Base-by-base conservation (phyloP, 2,888 invertebrate genomes). In the Xylocampa areola region DNA sequence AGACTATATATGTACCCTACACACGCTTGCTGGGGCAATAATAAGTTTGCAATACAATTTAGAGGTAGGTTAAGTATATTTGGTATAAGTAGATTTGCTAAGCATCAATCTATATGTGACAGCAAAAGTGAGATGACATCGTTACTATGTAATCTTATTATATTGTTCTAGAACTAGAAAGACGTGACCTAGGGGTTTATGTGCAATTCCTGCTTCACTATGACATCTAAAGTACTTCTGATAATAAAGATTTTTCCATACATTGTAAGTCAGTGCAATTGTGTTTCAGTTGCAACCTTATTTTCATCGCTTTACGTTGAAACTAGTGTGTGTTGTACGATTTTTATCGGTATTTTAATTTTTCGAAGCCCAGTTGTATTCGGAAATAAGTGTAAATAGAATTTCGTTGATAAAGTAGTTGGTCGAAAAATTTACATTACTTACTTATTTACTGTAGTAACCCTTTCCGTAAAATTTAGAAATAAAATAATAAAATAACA, bases 201-300 rank as follows among this genome's bases (percentile, higher is more conserved):
- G 19, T 49, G 13, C 35, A 14, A 47, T 33, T 25, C 65, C 29
- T 57, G 50, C 6, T 41, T 57, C 35, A 66, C 45, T 30, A 47
- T 49, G 48, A 35, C 32, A 49, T 48, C 40, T 48, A 11, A 36
- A 48, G 51, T 53, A 54, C 33, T 47, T 37, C 11, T 33, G 8
- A 41, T 33, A 40, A 58, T 47, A 43, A 19, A 27, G 11, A n/a
- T n/a, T 78, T 77, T 78, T 72, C 77, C 74, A 76, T 49, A 57
- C 57, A 72, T 68, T 73, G 55, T 66, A 37, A 11, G 7, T 32
- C 39, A 25, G 45, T 19, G 35, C 17, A 25, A 40, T 48, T 37
- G 21, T 13, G 17, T 47, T 58, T 63, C 61, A 73, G 71, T 78
- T 55, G 39, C 29, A 44, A 30, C 32, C 39, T 27, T 57, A 39